These are phyloP conservation scores for Nyctibius bracteatus DNA, from an alignment of 2,113 vertebrate species.

Conservation along the genomic window DNA sequence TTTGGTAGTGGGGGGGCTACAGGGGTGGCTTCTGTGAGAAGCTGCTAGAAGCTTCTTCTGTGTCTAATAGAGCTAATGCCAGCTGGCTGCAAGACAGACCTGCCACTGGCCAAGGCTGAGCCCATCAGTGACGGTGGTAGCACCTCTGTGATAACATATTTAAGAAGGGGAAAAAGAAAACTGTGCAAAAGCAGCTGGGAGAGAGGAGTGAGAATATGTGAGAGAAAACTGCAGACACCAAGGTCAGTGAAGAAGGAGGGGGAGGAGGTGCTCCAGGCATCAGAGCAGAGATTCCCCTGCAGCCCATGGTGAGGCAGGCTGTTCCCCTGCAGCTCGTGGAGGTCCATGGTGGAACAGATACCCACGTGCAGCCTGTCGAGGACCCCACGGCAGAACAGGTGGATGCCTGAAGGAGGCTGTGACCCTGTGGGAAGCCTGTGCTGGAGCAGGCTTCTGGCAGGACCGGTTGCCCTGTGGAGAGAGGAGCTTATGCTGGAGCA, in stretches of 20 bases:
- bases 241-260: background rate
- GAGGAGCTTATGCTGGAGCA: background rate
- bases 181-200: background rate
- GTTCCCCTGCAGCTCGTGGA: background rate
- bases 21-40: background rate
- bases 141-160: background rate
- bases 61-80: background rate
- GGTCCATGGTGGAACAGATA: background rate
- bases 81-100: rapidly evolving
- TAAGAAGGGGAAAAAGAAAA: background rate
- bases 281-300: background rate
- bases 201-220: background rate
- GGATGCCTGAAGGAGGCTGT: background rate
- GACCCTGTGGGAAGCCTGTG: background rate
- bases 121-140: background rate
- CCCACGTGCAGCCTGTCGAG: no score
- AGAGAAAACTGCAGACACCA: background rate
- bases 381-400: background rate
- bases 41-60: background rate
- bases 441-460: background rate
- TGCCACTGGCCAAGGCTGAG: background rate
- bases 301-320: background rate
- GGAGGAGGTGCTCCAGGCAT: background rate
- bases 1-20: background rate
- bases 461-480: background rate